phyloP scores from a whole-genome alignment of 2,797 vertebrate species.

The Anniella stebbinsi region DNA sequence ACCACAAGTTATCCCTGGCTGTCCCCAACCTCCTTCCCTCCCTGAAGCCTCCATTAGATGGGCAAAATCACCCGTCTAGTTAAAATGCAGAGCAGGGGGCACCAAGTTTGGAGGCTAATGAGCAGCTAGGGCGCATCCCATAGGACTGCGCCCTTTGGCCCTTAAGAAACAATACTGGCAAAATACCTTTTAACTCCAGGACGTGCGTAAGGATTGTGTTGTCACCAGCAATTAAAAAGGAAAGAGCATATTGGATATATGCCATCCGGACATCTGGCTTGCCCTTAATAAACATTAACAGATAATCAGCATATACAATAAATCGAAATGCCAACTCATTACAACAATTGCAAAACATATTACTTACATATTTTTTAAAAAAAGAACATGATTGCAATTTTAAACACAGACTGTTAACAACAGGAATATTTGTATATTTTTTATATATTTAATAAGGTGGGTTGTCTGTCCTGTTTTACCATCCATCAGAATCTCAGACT shows the following conservation, averaged over 20 bases:
- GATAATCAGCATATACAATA: background rate
- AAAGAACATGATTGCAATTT: background rate
- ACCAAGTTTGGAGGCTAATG: too few species aligned
- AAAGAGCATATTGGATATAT: constrained; percentile 91
- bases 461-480: background rate
- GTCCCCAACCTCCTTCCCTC: too few species aligned
- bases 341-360: background rate
- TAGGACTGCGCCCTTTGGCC: background rate
- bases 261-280: constrained; percentile 89
- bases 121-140: too few species aligned
- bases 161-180: constrained; percentile 1
- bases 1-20: too few species aligned
- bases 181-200: constrained; percentile 92
- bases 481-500: background rate
- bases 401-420: background rate
- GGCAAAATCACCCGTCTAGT: too few species aligned
- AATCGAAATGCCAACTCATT: background rate
- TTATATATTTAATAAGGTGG: background rate
- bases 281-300: constrained; percentile 80
- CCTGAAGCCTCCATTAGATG: too few species aligned
- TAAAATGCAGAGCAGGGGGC: too few species aligned
- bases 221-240: constrained; percentile 93
- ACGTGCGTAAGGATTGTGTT: constrained; percentile 84
- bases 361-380: background rate
- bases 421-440: background rate